These are phyloP conservation scores for Leptinotarsa peninsularis DNA, from an alignment of 2,888 invertebrate genomes.

Conservation along the genomic window DNA sequence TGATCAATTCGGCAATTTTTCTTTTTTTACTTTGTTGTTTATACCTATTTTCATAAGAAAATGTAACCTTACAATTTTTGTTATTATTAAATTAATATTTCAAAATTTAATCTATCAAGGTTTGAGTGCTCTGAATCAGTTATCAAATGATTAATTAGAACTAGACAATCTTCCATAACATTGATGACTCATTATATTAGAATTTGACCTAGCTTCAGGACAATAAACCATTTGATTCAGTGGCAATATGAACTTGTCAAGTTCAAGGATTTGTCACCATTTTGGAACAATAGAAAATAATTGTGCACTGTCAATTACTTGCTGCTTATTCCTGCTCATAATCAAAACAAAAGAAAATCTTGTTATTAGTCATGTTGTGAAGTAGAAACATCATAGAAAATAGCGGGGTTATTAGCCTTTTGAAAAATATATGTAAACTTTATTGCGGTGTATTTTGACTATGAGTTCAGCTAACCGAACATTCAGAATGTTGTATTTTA, in stretches of 20 bases:
- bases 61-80: no score
- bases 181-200: neutral
- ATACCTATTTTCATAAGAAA: no score
- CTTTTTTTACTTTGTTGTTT: no score
- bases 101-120: no score
- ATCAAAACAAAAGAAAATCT: neutral
- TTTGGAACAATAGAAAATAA: neutral
- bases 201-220: constrained; percentile 10
- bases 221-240: neutral
- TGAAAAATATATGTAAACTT: neutral
- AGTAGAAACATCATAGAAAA: constrained; percentile 1
- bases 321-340: neutral
- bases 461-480: no score
- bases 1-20: no score
- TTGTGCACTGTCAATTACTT: neutral
- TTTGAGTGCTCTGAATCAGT: neutral
- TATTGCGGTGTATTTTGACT: neutral
- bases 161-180: neutral
- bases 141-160: neutral
- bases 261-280: constrained; percentile 2
- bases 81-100: no score
- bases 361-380: constrained; percentile 2
- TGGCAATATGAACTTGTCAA: neutral
- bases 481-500: no score
- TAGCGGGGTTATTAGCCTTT: neutral